Percentiles rank a stretch among this genome's conserved stretches.
phyloP scores from a whole-genome alignment of 2,797 vertebrate genomes.

The Helostoma temminkii region DNA sequence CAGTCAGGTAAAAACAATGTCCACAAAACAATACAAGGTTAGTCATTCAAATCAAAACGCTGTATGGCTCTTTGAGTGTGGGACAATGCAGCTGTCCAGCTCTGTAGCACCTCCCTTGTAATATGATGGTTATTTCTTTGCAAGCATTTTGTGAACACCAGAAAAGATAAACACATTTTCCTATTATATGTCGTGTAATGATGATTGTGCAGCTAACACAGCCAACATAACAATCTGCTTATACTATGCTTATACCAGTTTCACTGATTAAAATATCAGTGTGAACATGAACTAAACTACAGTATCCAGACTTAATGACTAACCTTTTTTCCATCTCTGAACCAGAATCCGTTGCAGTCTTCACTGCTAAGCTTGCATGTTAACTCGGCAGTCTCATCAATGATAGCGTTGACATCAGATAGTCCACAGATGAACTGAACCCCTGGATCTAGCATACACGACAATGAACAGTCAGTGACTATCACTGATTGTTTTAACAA shows the following conservation, averaged over 20 bases:
- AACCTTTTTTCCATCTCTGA: slow-evolving; percentile 90
- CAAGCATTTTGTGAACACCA: too few species aligned
- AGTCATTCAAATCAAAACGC: not conserved
- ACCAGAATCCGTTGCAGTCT: slow-evolving; percentile 86
- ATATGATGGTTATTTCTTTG: too few species aligned
- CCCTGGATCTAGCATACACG: slow-evolving; percentile 73
- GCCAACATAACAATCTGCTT: too few species aligned
- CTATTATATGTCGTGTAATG: too few species aligned
- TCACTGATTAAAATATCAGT: too few species aligned
- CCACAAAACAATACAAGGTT: not conserved
- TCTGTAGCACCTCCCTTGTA: too few species aligned
- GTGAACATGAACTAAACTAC: too few species aligned
- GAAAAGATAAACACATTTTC: too few species aligned
- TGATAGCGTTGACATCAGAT: slow-evolving; percentile 78
- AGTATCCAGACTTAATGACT: slow-evolving; percentile 7
- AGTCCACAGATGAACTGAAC: slow-evolving; percentile 86
- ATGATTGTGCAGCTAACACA: too few species aligned
- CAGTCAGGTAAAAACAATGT: slow-evolving; percentile 15
- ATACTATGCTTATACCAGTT: too few species aligned
- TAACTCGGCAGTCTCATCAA: slow-evolving; percentile 81
- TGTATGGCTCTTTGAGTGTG: too few species aligned
- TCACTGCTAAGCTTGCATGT: slow-evolving; percentile 86
- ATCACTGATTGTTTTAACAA: not conserved
- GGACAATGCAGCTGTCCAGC: too few species aligned
- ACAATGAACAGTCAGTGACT: not conserved